Evolutionary conservation across 2,797 vertebrate genomes (phyloP).

Genomic region (Lacerta viridis): DNA sequence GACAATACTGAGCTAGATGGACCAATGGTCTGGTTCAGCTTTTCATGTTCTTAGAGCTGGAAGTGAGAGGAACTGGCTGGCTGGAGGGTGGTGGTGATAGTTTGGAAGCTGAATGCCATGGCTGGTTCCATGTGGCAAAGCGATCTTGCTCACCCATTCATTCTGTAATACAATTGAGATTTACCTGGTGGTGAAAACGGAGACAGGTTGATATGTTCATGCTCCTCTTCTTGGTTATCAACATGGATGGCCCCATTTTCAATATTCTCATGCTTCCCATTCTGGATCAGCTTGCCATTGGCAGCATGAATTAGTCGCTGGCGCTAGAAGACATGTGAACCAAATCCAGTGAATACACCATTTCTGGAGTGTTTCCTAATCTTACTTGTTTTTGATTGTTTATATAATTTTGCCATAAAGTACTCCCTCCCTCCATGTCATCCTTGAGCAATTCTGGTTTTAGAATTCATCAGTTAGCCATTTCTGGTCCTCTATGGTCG

Average conservation of each 20-base stretch:
- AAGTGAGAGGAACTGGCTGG: background rate
- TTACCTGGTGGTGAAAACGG: constrained; percentile 92
- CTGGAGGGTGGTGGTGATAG: background rate
- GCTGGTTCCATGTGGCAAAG: constrained; percentile 21
- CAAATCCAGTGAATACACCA: background rate
- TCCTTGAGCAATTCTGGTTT: background rate
- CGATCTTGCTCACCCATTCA: constrained; percentile 20
- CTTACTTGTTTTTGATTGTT: background rate
- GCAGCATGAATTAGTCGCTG: constrained; percentile 93
- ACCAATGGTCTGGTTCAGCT: no score
- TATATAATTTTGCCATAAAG: background rate
- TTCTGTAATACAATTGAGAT: constrained; percentile 37
- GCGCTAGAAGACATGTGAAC: constrained; percentile 81
- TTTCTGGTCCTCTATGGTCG: background rate
- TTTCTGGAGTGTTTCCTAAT: background rate
- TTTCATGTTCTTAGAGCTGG: background rate
- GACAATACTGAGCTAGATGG: no score
- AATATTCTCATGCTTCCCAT: constrained; percentile 87
- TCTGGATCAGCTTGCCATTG: constrained; percentile 89
- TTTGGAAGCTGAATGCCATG: background rate
- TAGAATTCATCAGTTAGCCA: background rate
- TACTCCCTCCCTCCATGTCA: background rate
- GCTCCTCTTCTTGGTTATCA: constrained; percentile 81
- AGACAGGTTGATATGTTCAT: constrained; percentile 82
- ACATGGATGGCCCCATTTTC: constrained; percentile 94